Percentiles rank a stretch among this genome's conserved stretches.
These are phyloP conservation scores for Macroteleia sp. DNA, from an alignment of 2,888 invertebrate genomes.

Conservation along the genomic window DNA sequence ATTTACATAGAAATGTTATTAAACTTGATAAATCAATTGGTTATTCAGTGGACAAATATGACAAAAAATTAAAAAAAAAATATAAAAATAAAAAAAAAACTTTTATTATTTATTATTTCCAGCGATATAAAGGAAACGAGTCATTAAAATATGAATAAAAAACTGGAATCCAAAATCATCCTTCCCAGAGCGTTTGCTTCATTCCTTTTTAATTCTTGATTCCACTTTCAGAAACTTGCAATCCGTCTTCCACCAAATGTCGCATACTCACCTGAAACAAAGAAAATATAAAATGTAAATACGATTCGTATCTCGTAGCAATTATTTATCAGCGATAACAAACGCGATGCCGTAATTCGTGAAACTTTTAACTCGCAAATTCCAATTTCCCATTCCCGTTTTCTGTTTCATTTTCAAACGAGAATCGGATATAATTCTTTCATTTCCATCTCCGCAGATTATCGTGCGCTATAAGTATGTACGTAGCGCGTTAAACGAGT, in stretches of 20 bases:
- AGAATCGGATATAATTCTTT: constrained; percentile 44
- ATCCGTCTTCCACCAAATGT: background rate
- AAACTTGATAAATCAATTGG: too few relatives aligned
- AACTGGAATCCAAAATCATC: too few relatives aligned
- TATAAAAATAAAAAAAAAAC: too few relatives aligned
- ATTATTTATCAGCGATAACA: background rate
- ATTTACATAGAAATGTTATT: too few relatives aligned
- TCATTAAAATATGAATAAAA: too few relatives aligned
- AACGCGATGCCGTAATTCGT: background rate
- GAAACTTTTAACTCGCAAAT: background rate
- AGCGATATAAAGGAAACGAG: too few relatives aligned
- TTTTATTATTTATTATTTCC: too few relatives aligned
- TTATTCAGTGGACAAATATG: too few relatives aligned
- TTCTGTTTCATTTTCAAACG: constrained; percentile 6
- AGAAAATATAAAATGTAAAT: background rate
- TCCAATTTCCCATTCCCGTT: constrained; percentile 17
- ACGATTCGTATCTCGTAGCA: background rate
- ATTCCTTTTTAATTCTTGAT: too few relatives aligned
- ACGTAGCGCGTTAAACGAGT: constrained; percentile 49
- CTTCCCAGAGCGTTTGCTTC: too few relatives aligned
- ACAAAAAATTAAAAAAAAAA: too few relatives aligned
- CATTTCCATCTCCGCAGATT: constrained; percentile 44
- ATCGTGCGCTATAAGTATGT: constrained; percentile 44
- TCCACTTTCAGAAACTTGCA: too few relatives aligned
- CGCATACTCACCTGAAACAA: constrained; percentile 29